Base-by-base conservation (phyloP, 2,888 invertebrate genomes). In the Drymonia ruficornis region DNA sequence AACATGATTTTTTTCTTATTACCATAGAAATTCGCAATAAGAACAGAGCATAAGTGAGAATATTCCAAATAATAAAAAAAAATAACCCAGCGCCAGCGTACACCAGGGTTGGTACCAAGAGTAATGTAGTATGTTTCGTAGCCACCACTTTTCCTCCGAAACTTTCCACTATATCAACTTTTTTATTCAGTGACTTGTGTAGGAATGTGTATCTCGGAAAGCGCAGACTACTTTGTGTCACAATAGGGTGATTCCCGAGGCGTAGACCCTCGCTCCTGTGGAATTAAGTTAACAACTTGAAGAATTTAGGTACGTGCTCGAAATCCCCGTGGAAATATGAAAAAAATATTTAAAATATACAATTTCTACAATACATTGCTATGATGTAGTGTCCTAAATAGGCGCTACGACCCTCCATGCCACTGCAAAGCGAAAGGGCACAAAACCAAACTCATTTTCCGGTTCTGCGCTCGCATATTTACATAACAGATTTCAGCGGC, bases 371-470 rank as follows among this genome's bases (percentile, higher is more conserved):
- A 8, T 9, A 31, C 31, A 31, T 31, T 31, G 7, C 9, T 31
- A 31, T 12, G 31, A 9, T 31, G 31, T 31, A 11, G 9, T 31
- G 31, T 9, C 9, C 12, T 3, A n/a, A 36, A 36, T 36, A n/a
- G 36, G 36, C 13, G 36, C 53, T 53, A 50, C 50, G 55, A 50
- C 55, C 53, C 56, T 49, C 55, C 52, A 49, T 42, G 55, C 53
- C 64, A 70, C 65, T 62, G 70, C 70, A 71, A 72, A 71, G 75
- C 75, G 69, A 80, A 80, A 72, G 80, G 78, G 61, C 63, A 61
- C 70, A 70, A 77, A 77, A 77, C 70, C 72, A 78, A 84, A 81
- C 80, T 84, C 81, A 81, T 84, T 83, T 81, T 83, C 79, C 81
- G 78, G 74, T 79, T 72, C 80, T 76, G 67, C 67, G 78, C 67